phyloP scores from a whole-genome alignment of 2,888 invertebrate genomes.

The Harpalus rubripes region DNA sequence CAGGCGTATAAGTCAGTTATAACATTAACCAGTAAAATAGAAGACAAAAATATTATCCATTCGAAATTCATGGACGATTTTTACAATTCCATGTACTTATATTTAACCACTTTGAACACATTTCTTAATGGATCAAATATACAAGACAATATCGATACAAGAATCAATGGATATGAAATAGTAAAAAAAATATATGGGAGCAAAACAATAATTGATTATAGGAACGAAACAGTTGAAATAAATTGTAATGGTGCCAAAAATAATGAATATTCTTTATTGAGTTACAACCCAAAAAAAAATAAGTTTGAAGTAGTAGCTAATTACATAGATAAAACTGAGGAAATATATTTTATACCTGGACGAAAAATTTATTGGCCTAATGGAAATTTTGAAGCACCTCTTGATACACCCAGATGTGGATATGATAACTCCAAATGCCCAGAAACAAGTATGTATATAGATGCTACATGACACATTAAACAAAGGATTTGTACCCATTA shows the following conservation, averaged over 20 bases:
- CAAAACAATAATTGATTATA: slow-evolving; percentile 72
- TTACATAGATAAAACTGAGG: slow-evolving; percentile 90
- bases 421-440: slow-evolving; percentile 92
- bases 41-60: slow-evolving; percentile 83
- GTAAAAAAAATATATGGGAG: slow-evolving; percentile 92
- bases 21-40: slow-evolving; percentile 85
- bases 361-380: slow-evolving; percentile 94
- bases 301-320: slow-evolving; percentile 84
- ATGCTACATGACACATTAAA: background rate
- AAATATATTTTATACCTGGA: slow-evolving; percentile 85
- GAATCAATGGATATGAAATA: slow-evolving; percentile 90
- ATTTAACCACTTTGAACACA: slow-evolving; percentile 84
- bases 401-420: slow-evolving; percentile 95
- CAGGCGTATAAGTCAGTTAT: slow-evolving; percentile 92
- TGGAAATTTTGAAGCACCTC: slow-evolving; percentile 86
- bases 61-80: slow-evolving; percentile 83
- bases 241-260: slow-evolving; percentile 96
- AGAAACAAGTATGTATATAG: slow-evolving; percentile 42
- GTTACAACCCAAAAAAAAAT: slow-evolving; percentile 86
- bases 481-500: background rate
- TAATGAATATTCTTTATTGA: slow-evolving; percentile 95
- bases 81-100: slow-evolving; percentile 96
- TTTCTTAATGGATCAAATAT: slow-evolving; percentile 89
- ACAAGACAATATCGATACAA: slow-evolving; percentile 71
- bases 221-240: slow-evolving; percentile 85